Evolutionary conservation across 2,888 invertebrate species (phyloP).

Genomic region (Schizotus pectinicornis): DNA sequence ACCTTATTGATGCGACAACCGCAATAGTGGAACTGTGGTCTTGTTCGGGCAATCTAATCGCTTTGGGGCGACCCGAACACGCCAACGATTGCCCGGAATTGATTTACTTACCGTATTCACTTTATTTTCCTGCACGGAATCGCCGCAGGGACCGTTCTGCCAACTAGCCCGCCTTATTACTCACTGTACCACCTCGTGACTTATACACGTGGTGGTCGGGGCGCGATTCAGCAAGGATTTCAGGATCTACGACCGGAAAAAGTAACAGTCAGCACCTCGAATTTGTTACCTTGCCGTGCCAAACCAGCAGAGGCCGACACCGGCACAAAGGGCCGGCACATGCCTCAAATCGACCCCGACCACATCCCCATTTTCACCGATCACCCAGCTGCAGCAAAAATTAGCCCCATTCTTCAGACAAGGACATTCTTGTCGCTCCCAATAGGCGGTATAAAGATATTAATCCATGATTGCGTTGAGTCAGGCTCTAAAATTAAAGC

Average conservation of each 20-base stretch:
- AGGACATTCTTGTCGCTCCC: no score
- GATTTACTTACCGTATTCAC: constrained; percentile 31
- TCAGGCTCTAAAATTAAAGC: no score
- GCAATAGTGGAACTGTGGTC: constrained; percentile 47
- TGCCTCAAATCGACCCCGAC: neutral
- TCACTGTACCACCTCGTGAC: neutral
- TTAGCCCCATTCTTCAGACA: no score
- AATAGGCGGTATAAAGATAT: no score
- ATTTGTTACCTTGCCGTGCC: no score
- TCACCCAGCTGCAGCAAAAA: no score
- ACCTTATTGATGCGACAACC: constrained; percentile 54
- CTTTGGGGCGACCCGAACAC: constrained; percentile 34
- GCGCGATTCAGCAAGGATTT: neutral
- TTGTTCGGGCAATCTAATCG: constrained; percentile 48
- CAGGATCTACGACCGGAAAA: no score
- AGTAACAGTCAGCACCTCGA: no score
- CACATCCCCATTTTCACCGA: neutral
- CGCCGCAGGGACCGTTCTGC: constrained; percentile 10
- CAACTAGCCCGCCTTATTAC: constrained; percentile 7
- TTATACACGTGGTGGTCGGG: neutral
- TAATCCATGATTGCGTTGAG: no score
- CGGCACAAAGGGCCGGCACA: neutral
- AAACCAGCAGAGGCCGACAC: no score
- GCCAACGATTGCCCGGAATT: constrained; percentile 32
- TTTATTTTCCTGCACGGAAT: constrained; percentile 22